Evolutionary conservation across 2,888 invertebrate species (phyloP), one percentile per base, ranked within the genome.

Genomic region (Oligia fasciuncula): DNA sequence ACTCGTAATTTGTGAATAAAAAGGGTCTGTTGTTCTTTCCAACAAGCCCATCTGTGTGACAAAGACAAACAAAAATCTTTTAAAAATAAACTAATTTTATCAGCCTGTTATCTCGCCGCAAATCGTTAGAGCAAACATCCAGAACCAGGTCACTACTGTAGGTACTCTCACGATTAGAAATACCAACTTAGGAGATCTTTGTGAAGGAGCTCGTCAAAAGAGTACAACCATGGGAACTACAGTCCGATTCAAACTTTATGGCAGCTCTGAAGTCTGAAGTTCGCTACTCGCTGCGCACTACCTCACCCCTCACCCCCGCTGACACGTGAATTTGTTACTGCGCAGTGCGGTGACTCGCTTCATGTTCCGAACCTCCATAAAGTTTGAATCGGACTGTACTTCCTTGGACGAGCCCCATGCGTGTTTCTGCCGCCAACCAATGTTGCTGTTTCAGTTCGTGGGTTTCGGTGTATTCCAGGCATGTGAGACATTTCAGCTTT

Each of bases 101-200:
- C 84, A 81, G 70, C 17, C 0, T 54, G 73, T 82, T 86, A 86
- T 86, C 87, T 62, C 63, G 40, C n/a, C 69, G 84, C 84, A 54
- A 86, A 86, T 81, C 68, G 69, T 65, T 76, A 6, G 6, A 66
- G 68, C 40, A 81, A 86, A 86, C 83, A 86, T 40, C 8, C 46
- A 46, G 51, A 86, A 79, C 66, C 74, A 66, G 86, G 86, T 84
- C 85, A 84, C 73, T 76, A 68, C 73, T 75, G 86, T 67, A 76
- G 29, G 72, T 63, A 66, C 43, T 73, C 43, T 67, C 51, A 54
- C 73, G 62, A 72, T 77, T 77, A 72, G 62, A 78, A 57, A 46
- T 49, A 73, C n/a, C 43, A 49, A 49, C 49, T 40, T 29, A 35
- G 29, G 14, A 65, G 23, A 17, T 43, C 23, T 23, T 17, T 6